Conservation (phyloP, 2,888 invertebrate genomes). For the Dynastes maya region DNA sequence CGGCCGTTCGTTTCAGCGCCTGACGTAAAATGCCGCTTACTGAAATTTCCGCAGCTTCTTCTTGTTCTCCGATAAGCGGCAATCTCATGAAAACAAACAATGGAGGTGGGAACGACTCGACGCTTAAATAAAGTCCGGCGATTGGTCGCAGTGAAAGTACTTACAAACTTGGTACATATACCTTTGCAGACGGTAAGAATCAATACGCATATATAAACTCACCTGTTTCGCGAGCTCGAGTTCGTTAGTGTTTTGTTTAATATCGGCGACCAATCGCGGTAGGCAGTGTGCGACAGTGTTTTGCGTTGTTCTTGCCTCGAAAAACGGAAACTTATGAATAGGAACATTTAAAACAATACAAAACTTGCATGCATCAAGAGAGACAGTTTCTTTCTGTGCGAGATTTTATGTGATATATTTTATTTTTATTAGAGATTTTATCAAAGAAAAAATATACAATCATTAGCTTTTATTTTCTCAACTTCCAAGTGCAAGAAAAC, state of each 20-base stretch:
- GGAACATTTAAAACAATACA: not conserved
- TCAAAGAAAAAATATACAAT: too few relatives aligned
- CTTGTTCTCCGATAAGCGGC: not conserved
- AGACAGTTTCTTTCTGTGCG: not conserved
- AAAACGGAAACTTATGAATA: not conserved
- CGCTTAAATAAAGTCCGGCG: not conserved
- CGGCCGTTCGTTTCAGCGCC: not conserved
- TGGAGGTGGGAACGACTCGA: not conserved
- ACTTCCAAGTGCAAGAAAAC: too few relatives aligned
- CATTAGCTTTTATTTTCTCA: too few relatives aligned
- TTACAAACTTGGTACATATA: not conserved
- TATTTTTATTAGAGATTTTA: too few relatives aligned
- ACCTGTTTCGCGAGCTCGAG: not conserved
- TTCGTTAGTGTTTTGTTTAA: not conserved
- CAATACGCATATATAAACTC: slow-evolving; percentile 3
- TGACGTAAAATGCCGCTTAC: not conserved
- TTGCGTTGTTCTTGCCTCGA: not conserved
- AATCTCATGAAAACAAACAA: not conserved
- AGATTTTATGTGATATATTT: too few relatives aligned
- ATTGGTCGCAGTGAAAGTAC: slow-evolving; percentile 16
- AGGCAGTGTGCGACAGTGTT: not conserved
- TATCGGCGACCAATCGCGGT: not conserved
- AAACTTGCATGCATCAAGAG: not conserved
- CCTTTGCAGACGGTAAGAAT: not conserved
- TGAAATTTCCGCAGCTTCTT: slow-evolving; percentile 18